These are phyloP conservation scores for Suncus etruscus DNA, from an alignment of 2,113 vertebrate genomes.

Conservation along the genomic window DNA sequence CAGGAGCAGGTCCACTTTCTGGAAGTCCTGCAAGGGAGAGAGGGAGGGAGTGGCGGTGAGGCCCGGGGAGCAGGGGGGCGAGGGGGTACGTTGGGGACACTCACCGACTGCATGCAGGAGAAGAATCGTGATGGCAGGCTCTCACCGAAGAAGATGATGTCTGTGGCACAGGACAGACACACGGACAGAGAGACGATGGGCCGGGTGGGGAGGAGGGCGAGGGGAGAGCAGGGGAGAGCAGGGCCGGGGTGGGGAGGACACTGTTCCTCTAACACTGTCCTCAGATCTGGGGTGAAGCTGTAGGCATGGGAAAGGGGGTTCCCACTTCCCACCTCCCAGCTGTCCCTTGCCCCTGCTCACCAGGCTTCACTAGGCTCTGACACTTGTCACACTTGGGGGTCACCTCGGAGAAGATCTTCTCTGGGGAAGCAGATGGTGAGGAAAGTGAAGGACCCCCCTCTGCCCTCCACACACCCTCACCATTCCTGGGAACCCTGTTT, in stretches of 20 bases:
- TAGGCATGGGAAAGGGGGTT: not conserved
- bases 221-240: not conserved
- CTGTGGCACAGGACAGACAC: slow-evolving; percentile 79
- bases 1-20: slow-evolving; percentile 93
- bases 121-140: slow-evolving; percentile 93
- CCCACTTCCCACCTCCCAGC: not conserved
- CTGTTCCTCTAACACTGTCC: not conserved
- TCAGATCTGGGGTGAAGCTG: rapidly evolving
- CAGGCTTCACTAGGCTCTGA: slow-evolving; percentile 93
- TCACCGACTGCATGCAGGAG: slow-evolving; percentile 91
- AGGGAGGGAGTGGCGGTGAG: not conserved
- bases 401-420: slow-evolving; percentile 92
- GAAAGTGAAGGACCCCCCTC: too few relatives aligned
- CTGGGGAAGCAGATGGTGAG: slow-evolving; percentile 78
- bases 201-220: too few relatives aligned
- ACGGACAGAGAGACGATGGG: not conserved
- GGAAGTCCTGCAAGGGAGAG: slow-evolving; percentile 90
- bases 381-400: slow-evolving; percentile 93
- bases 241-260: not conserved
- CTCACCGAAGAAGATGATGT: slow-evolving; percentile 96
- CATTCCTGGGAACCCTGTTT: too few relatives aligned
- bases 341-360: slow-evolving; percentile 82
- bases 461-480: too few relatives aligned
- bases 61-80: too few relatives aligned
- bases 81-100: not conserved